Percentiles rank a stretch among this genome's conserved stretches.
Conservation (phyloP, 2,113 vertebrate species). For the Charina bottae region DNA sequence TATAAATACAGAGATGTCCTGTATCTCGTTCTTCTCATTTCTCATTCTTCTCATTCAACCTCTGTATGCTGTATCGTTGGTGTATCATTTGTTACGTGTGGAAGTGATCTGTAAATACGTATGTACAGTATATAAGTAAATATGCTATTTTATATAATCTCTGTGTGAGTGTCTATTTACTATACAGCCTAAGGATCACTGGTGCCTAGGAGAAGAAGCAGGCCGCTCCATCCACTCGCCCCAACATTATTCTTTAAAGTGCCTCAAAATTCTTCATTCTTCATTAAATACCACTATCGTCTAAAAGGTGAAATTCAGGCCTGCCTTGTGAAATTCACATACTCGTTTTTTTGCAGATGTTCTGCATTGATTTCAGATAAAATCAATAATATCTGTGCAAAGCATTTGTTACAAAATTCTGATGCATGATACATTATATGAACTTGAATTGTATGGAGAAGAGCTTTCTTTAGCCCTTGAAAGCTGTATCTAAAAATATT, state of each 20-base stretch:
- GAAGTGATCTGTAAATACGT: too few relatives aligned
- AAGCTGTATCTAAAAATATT: constrained; percentile 21
- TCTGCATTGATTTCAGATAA: not conserved
- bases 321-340: not conserved
- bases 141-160: too few relatives aligned
- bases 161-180: too few relatives aligned
- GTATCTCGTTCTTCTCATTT: too few relatives aligned
- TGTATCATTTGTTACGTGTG: too few relatives aligned
- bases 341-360: not conserved
- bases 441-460: not conserved
- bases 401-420: not conserved
- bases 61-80: too few relatives aligned
- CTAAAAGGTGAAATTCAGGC: not conserved
- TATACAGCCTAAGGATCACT: too few relatives aligned
- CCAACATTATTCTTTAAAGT: not conserved
- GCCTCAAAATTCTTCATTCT: not conserved
- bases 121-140: too few relatives aligned
- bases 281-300: not conserved
- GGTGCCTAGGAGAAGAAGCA: too few relatives aligned
- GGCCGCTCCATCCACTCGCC: too few relatives aligned
- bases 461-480: not conserved
- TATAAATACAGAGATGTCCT: too few relatives aligned
- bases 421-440: not conserved
- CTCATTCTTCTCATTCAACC: too few relatives aligned
- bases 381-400: not conserved